Evolutionary conservation across 64 coral and sea anemone species (phyloP).

Genomic region (Anthopleura sola): DNA sequence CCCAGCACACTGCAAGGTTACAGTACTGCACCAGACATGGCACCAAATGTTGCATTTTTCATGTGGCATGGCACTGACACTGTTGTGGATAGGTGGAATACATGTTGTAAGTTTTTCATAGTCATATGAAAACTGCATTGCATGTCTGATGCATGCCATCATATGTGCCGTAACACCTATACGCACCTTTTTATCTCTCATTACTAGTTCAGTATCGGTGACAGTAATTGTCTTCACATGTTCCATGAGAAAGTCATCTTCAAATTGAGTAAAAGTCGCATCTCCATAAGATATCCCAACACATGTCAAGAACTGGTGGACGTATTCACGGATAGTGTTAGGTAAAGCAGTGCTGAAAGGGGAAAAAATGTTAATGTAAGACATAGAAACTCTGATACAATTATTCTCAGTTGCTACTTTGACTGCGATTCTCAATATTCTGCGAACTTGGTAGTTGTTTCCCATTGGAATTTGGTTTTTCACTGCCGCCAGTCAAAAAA

Average conservation of each 20-base stretch:
- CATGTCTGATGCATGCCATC: too few species aligned
- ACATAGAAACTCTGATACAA: constrained; percentile 15
- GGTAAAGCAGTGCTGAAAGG: constrained; percentile 64
- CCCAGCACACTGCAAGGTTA: too few species aligned
- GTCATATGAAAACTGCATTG: neutral
- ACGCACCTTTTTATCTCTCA: constrained; percentile 68
- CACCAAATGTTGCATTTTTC: too few species aligned
- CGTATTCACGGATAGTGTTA: constrained; percentile 63
- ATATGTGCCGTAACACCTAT: neutral
- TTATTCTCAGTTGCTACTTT: too few species aligned
- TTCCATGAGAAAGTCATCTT: constrained; percentile 71
- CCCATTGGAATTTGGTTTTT: too few species aligned
- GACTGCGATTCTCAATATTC: too few species aligned
- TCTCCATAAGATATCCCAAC: constrained; percentile 76
- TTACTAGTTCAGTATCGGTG: constrained; percentile 73
- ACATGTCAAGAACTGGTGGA: constrained; percentile 49
- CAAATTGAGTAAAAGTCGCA: constrained; percentile 82
- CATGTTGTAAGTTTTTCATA: too few species aligned
- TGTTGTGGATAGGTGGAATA: too few species aligned
- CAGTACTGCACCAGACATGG: too few species aligned
- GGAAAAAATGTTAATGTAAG: constrained; percentile 1
- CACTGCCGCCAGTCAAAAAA: too few species aligned
- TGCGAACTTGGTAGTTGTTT: too few species aligned
- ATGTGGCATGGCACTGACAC: too few species aligned
- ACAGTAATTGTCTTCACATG: constrained; percentile 82